Percentiles rank a stretch among this genome's conserved stretches.
phyloP scores from a whole-genome alignment of 92 coral and sea anemone species.

The Epizoanthus stellaris region DNA sequence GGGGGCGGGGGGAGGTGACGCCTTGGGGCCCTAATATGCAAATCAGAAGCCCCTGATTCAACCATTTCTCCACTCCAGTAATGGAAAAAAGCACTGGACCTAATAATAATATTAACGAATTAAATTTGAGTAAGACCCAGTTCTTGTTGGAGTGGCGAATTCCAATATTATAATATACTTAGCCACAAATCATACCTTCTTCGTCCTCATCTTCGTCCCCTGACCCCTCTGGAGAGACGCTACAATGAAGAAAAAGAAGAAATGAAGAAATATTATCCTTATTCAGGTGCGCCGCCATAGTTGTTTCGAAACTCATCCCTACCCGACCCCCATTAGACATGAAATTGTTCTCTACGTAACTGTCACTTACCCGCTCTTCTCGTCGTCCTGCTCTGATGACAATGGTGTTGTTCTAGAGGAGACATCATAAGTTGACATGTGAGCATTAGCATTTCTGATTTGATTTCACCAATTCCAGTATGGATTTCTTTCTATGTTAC shows the following conservation, averaged over 20 bases:
- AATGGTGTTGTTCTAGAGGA: slow-evolving; percentile 2
- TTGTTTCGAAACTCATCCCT: neutral
- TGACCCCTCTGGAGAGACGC: slow-evolving; percentile 77
- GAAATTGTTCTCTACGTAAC: too few relatives aligned
- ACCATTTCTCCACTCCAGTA: too few relatives aligned
- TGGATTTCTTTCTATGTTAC: neutral
- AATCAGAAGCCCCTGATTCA: too few relatives aligned
- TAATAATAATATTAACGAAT: neutral
- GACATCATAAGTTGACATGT: neutral
- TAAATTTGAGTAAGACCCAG: neutral
- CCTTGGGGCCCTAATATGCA: too few relatives aligned
- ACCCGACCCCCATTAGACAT: neutral
- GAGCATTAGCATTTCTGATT: neutral
- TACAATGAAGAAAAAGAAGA: slow-evolving; percentile 26
- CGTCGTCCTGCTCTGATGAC: slow-evolving; percentile 39
- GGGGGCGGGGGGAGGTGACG: too few relatives aligned
- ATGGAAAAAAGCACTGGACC: neutral
- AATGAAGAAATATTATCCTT: neutral
- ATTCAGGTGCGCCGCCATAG: neutral
- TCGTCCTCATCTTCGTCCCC: slow-evolving; percentile 82
- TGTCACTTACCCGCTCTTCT: slow-evolving; percentile 17
- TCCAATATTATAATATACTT: neutral
- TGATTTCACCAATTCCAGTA: neutral
- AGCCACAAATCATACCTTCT: slow-evolving; percentile 39
- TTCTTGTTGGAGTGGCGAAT: neutral